These are phyloP conservation scores for Apamea crenata DNA, from an alignment of 2,888 invertebrate genomes.

Conservation along the genomic window DNA sequence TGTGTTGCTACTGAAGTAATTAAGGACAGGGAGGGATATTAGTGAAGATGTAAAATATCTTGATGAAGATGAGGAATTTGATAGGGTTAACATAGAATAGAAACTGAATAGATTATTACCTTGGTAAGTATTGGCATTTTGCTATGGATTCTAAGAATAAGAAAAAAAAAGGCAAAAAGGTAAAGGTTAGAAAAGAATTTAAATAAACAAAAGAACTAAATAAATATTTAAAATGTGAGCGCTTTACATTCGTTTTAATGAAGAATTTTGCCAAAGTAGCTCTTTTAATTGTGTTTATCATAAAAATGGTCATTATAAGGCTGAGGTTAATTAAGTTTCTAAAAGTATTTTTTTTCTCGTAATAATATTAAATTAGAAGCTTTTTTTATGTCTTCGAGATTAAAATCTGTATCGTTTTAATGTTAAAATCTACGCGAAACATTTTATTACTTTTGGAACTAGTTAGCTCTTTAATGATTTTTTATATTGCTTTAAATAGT, in stretches of 20 bases:
- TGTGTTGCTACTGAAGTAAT: not conserved
- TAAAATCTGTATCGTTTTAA: conserved; percentile 10
- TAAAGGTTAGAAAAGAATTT: not conserved
- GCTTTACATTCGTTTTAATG: conserved; percentile 25
- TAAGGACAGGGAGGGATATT: not conserved
- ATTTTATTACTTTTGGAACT: conserved; percentile 3
- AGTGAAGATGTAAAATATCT: not conserved
- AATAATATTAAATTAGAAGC: conserved; percentile 35
- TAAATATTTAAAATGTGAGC: conserved; percentile 20
- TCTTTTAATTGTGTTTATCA: conserved; percentile 23
- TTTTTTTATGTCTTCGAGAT: conserved; percentile 37
- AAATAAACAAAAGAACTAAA: not conserved
- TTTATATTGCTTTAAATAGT: not conserved
- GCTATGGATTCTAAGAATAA: not conserved
- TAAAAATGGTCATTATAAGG: conserved; percentile 43
- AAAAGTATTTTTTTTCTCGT: conserved; percentile 31
- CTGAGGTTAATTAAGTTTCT: conserved; percentile 38
- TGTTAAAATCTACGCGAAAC: not conserved
- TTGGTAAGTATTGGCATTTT: not conserved
- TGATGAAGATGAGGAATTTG: not conserved
- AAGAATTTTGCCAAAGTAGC: conserved; percentile 27
- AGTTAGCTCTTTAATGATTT: not conserved
- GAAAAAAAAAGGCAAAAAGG: not conserved
- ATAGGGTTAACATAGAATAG: not conserved
- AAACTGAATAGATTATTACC: not conserved